Base-by-base conservation (phyloP, 2,113 vertebrate genomes). In the Callaeas wilsoni region DNA sequence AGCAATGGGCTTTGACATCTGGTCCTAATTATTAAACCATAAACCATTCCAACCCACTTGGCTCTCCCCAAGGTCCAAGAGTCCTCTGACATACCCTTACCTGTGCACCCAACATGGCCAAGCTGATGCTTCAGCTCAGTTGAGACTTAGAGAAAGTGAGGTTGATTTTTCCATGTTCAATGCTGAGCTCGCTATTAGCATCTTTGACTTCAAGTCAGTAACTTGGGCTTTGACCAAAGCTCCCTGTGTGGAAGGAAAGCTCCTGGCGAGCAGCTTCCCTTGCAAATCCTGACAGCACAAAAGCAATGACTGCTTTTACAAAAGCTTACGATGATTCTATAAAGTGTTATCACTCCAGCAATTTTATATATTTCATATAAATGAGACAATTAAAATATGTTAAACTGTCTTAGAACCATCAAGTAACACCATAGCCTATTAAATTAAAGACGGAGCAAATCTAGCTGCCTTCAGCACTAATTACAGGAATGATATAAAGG, bases 21-120 rank as follows among this genome's bases (percentile, higher is more conserved):
- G 68, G 63, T 56, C 33, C 55, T 59, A 37, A 69, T 69, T 62
- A 65, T 77, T 42, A 79, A 91, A 53, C 55, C 68, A 29, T 27
- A 44, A 65, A 77, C 16, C 13, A 47, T 44, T 89, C 42, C 47
- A 56, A 20, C 13, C 20, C 2, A 2, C 17, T 92, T 50, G 39
- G 23, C 33, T 74, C 39, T 78, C 37, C 37, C 30, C 9, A 32
- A 78, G 50, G 39, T 42, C 29, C 35, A 5, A 18, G 52, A 63
- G 39, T 47, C 42, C 35, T 74, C 59, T 80, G 33, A 33, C 20
- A 15, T 44, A 37, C 10, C 44, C 21, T 76, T 22, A 73, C 39
- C 53, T 19, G 0, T 7, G 4, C 1, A 5, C 26, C 63, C 18
- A 60, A 11, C 10, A 0, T 4, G 6, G 18, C 14, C 4, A n/a